Base-by-base conservation (phyloP, 2,888 invertebrate species). In the Kuschelorhynchus macadamiae region DNA sequence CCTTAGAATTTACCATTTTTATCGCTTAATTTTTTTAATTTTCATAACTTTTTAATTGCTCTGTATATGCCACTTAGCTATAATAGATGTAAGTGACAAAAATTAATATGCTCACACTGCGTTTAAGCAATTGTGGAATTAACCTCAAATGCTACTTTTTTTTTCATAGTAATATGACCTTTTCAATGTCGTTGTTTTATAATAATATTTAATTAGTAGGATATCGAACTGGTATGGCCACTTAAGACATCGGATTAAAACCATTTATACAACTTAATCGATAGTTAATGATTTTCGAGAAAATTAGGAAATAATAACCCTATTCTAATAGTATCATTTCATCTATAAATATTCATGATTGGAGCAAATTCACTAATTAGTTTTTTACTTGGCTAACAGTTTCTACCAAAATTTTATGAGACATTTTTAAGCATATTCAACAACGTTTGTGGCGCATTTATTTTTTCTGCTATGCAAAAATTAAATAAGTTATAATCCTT, bases 241-340 rank as follows among this genome's bases (percentile, higher is more conserved):
- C 30, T 56, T 57, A 47, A 50, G 16, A 16, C 57, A 44, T 57
- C 50, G 57, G 65, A 65, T 65, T 65, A 65, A 42, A 50, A 57
- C 56, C 52, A 57, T 57, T 49, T 42, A 42, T 21, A 65, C 17
- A 49, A 16, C 44, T 57, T 50, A 59, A 57, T 57, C 44, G 42
- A 33, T 57, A 65, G 12, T 56, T 63, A 63, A 56, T 63, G 39
- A 49, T 49, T 42, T 57, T 57, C 42, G 9, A n/a, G 20, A 55
- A 41, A 56, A 65, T 44, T 42, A 65, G 41, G 25, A 59, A 57
- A 36, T 25, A 39, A 32, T 55, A 41, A 16, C 14, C 25, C 30
- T 32, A 33, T 17, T 64, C 33, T 18, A 42, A 50, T 30, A 30
- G 21, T 17, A 3, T 3, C 7, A 16, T 55, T 42, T 21, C 42